Base-by-base conservation (phyloP, 1,140 invertebrate genomes). In the Drosophila trapezifrons region DNA sequence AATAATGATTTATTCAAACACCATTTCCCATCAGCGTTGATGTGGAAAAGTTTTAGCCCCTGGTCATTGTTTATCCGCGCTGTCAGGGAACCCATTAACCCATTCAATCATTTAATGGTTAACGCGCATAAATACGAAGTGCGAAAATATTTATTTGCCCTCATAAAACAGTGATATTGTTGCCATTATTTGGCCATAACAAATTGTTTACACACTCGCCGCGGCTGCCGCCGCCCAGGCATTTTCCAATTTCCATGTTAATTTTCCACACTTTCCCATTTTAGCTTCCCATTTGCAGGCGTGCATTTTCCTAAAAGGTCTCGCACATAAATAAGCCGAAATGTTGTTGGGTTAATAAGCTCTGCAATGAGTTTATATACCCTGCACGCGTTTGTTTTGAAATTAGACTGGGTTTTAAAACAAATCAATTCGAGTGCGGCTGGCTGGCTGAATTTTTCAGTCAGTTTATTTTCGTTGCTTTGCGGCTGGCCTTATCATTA, bases 81-180 rank as follows among this genome's bases (percentile, higher is more conserved):
- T 71, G 67, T 27, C 52, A 27, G 67, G 35, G 20, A 57, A 47
- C 6, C 42, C 57, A 66, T 66, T 66, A 60, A 42, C 55, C 70
- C 35, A 62, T 73, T 73, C 69, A 73, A 73, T 62, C 70, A 73
- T 67, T 58, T 49, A 71, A 71, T 71, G 67, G 65, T 45, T 46
- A 71, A 71, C 45, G 42, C 49, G 67, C 32, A 46, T 70, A 71
- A 70, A 70, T 71, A 70, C 67, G 7, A 54, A 76, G 73, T 76
- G 72, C 64, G 54, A 76, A 76, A 59, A 67, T 65, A 76, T 76
- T 76, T 76, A 76, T 76, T 58, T 37, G 60, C 35, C 22, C 72
- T 76, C 52, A 76, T 67, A 76, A 76, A 76, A 66, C 54, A 47
- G 29, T 52, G 73, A 55, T 67, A 76, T 76, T 76, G 73, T 76